Evolutionary conservation across 2,113 vertebrate species (phyloP).

Genomic region (Ciconia maguari): DNA sequence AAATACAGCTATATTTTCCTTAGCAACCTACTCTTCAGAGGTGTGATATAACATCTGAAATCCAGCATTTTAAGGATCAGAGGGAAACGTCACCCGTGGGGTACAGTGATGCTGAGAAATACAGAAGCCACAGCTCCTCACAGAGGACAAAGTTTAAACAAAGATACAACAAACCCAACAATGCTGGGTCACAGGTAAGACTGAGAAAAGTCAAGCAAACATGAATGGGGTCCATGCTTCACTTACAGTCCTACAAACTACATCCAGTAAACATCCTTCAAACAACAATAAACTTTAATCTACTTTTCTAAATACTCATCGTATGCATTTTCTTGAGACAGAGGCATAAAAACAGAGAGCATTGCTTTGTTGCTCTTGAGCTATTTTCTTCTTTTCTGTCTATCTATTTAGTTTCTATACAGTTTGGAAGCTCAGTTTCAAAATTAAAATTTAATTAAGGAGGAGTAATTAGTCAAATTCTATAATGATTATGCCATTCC

Average conservation of each 20-base stretch:
- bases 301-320: neutral
- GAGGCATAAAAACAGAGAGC: neutral
- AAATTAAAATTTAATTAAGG: neutral
- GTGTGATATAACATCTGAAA: constrained; percentile 34
- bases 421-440: neutral
- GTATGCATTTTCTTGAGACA: neutral
- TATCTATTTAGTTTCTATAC: neutral
- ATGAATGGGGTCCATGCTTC: neutral
- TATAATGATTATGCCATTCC: neutral
- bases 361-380: neutral
- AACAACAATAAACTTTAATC: neutral
- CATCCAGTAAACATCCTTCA: neutral
- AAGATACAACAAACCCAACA: neutral
- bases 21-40: neutral
- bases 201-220: constrained; percentile 10
- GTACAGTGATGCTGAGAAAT: neutral
- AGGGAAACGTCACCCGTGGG: constrained; percentile 2
- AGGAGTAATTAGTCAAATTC: neutral
- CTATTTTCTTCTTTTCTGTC: neutral
- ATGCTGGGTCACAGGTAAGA: neutral
- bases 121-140: constrained; percentile 6
- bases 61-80: constrained; percentile 38
- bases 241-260: neutral
- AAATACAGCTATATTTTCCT: constrained; percentile 11
- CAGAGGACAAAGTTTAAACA: constrained; percentile 29